phyloP scores from a whole-genome alignment of 2,888 invertebrate species.

The Trissonchulus latispiculum region DNA sequence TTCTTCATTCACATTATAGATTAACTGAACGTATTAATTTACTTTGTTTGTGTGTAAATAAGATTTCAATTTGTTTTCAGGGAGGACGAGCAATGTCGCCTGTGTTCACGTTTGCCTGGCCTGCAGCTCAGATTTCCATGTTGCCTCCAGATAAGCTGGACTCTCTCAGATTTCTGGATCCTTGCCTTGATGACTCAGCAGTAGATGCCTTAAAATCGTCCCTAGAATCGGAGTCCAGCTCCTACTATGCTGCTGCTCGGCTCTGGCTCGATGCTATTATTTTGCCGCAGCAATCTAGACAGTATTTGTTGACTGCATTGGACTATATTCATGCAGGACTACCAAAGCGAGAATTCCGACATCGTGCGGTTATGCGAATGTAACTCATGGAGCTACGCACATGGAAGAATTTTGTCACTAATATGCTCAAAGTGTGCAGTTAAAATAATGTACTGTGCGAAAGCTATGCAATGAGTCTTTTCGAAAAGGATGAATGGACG shows the following conservation, averaged over 20 bases:
- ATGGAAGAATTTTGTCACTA: too few relatives aligned
- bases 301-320: background rate
- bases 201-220: background rate
- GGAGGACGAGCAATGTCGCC: conserved; percentile 8
- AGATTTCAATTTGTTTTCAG: conserved; percentile 18
- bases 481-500: too few relatives aligned
- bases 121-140: conserved; percentile 5
- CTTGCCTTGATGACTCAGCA: background rate
- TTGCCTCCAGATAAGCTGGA: too few relatives aligned
- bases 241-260: conserved; percentile 4
- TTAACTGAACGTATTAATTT: too few relatives aligned
- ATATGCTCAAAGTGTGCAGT: too few relatives aligned
- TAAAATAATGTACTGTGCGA: too few relatives aligned
- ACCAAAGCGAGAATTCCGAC: background rate
- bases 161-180: too few relatives aligned
- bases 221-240: background rate
- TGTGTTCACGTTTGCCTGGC: conserved; percentile 18
- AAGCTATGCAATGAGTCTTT: too few relatives aligned
- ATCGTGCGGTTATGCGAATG: background rate
- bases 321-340: background rate
- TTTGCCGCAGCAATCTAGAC: conserved; percentile 9
- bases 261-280: conserved; percentile 15
- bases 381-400: too few relatives aligned
- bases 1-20: too few relatives aligned
- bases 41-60: too few relatives aligned